Conservation (phyloP, 2,888 invertebrate genomes). For the Cataglyphis albicans region DNA sequence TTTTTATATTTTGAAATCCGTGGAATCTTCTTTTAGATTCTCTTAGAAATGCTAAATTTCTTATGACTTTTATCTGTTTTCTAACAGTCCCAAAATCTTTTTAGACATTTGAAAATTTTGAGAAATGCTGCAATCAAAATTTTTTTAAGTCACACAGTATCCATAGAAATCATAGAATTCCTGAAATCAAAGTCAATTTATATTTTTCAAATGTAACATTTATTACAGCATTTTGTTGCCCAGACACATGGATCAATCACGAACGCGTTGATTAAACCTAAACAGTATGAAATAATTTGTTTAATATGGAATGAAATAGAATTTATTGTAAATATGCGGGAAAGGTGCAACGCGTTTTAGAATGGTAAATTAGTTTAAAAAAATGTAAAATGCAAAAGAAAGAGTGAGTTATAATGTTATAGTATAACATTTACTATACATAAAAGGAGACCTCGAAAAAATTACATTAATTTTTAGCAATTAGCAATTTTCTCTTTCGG, state of each 20-base stretch:
- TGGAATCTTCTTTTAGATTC: slow-evolving; percentile 15
- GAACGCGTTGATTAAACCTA: slow-evolving; percentile 55
- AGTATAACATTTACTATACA: slow-evolving; percentile 32
- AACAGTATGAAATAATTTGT: slow-evolving; percentile 56
- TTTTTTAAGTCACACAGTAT: slow-evolving; percentile 32
- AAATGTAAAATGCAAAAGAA: slow-evolving; percentile 52
- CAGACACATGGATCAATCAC: slow-evolving; percentile 30
- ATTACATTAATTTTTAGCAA: slow-evolving; percentile 2
- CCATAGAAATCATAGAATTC: slow-evolving; percentile 23
- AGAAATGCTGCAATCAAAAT: slow-evolving; percentile 9
- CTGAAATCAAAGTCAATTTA: slow-evolving; percentile 35
- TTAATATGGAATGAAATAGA: slow-evolving; percentile 55
- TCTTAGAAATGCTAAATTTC: slow-evolving; percentile 27
- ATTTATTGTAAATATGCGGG: slow-evolving; percentile 56
- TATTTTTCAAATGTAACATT: slow-evolving; percentile 4
- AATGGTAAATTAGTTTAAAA: slow-evolving; percentile 49
- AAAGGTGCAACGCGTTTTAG: slow-evolving; percentile 58
- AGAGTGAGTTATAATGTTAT: slow-evolving; percentile 44
- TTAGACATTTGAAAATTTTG: slow-evolving; percentile 34
- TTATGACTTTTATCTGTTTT: slow-evolving; percentile 20
- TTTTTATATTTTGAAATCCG: slow-evolving; percentile 42
- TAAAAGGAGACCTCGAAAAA: slow-evolving; percentile 27
- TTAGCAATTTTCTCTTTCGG: slow-evolving; percentile 32
- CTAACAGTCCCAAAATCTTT: slow-evolving; percentile 27
- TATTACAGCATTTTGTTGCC: slow-evolving; percentile 44